Evolutionary conservation across 2,888 invertebrate species (phyloP), one percentile per base, ranked within the genome.

Genomic region (Mesopsocus fuscifrons): DNA sequence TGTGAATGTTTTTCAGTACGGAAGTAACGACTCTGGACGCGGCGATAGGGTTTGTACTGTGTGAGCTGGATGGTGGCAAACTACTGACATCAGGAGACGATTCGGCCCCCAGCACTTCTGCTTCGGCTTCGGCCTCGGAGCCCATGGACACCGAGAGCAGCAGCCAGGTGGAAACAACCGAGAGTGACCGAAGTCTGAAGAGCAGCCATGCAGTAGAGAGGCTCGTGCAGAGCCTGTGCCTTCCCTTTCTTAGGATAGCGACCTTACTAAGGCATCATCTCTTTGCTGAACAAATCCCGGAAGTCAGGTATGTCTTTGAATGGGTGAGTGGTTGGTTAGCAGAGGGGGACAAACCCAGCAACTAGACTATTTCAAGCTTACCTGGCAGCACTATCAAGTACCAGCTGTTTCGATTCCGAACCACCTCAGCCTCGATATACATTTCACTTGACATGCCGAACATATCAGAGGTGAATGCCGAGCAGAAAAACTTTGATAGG

Each of bases 211-310:
- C 34, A 3, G 33, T 43, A 32, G 43, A 43, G 21, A 34, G 18
- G 23, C 21, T 33, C 23, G 43, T 91, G 44, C 81, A 87, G 60
- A 73, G 76, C 49, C 63, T 84, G 46, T 79, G 85, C 54, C 63
- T 91, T 47, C 88, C 88, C 15, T 91, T 82, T 61, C 62, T 92
- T 49, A 72, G 91, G 35, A 70, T 89, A 41, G 81, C 88, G 2
- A 74, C 88, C 1, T 63, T 94, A 5, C 65, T 94, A 41, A 73
- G 80, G 41, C 77, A 79, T 58, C 88, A 92, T 65, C 66, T 68
- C 44, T 67, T 64, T 48, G 56, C 57, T 34, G 57, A 61, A 48
- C 53, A 56, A 16, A 50, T 59, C 6, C 57, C 57, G 20, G 52
- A 47, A 42, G 52, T 52, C 34, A 45, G 47, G 26, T 26, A 26